These are phyloP conservation scores for Pipistrellus kuhlii DNA, from an alignment of 2,797 vertebrate genomes.

Conservation along the genomic window DNA sequence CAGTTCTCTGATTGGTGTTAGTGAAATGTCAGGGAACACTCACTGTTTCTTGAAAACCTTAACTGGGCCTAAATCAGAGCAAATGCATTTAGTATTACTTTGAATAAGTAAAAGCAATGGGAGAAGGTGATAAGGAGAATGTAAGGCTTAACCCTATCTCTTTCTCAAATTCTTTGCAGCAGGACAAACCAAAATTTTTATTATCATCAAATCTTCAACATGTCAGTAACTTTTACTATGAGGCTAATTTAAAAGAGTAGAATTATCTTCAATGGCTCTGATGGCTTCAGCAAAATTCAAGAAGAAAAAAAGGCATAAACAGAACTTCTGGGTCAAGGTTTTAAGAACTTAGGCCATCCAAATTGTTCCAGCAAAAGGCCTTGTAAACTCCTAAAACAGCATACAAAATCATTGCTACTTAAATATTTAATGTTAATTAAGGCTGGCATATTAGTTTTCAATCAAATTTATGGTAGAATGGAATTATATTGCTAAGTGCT, in stretches of 20 bases:
- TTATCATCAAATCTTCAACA: conserved; percentile 23
- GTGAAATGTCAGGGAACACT: background rate
- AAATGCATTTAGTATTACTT: background rate
- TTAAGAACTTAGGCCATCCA: conserved; percentile 40
- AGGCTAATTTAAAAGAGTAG: conserved; percentile 27
- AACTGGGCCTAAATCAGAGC: background rate
- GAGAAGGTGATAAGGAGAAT: background rate
- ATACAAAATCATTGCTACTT: conserved; percentile 65
- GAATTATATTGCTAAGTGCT: conserved; percentile 66
- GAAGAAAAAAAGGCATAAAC: background rate
- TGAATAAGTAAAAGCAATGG: background rate
- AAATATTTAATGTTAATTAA: conserved; percentile 74
- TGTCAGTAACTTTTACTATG: conserved; percentile 51
- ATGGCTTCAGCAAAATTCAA: conserved; percentile 70
- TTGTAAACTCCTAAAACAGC: conserved; percentile 51
- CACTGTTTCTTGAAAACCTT: background rate
- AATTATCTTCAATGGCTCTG: conserved; percentile 64
- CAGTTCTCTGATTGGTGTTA: background rate
- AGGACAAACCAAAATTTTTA: background rate
- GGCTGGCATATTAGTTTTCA: conserved; percentile 62
- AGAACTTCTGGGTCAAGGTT: background rate
- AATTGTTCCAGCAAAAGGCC: conserved; percentile 38
- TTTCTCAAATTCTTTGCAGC: conserved; percentile 5
- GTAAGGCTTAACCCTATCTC: background rate
- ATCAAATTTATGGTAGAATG: conserved; percentile 56